Evolutionary conservation across 1,140 invertebrate species (phyloP).

Genomic region (Drosophila parvula): DNA sequence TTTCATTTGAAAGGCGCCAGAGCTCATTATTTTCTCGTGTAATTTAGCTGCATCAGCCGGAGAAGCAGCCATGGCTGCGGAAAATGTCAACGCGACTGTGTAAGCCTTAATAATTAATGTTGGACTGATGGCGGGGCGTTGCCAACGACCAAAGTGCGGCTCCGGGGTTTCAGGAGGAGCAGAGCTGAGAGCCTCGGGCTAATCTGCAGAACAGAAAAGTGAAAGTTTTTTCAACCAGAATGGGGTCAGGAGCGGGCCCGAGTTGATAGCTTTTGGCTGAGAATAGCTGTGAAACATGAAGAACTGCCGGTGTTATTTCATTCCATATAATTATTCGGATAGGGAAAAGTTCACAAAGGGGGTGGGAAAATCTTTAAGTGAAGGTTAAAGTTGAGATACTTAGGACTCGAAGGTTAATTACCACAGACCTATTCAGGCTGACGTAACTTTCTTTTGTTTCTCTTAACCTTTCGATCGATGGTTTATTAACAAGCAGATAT

Average conservation of each 20-base stretch:
- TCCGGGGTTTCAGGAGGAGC: neutral
- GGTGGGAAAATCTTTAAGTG: slow-evolving; percentile 1
- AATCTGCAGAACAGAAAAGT: slow-evolving; percentile 42
- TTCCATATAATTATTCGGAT: slow-evolving; percentile 27
- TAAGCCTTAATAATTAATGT: slow-evolving; percentile 66
- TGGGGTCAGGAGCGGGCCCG: slow-evolving; percentile 29
- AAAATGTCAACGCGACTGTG: slow-evolving; percentile 63
- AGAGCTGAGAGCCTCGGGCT: slow-evolving; percentile 39
- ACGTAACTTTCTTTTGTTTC: neutral
- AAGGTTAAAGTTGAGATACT: slow-evolving; percentile 30
- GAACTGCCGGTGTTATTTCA: slow-evolving; percentile 15
- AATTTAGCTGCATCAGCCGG: slow-evolving; percentile 22
- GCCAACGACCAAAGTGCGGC: slow-evolving; percentile 27
- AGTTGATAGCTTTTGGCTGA: slow-evolving; percentile 15
- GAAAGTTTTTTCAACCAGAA: slow-evolving; percentile 27
- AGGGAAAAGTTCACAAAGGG: slow-evolving; percentile 18
- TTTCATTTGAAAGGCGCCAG: neutral
- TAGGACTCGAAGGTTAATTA: slow-evolving; percentile 5
- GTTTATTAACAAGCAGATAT: neutral
- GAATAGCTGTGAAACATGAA: slow-evolving; percentile 22
- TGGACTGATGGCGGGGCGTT: slow-evolving; percentile 51
- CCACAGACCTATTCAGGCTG: neutral
- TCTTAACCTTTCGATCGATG: slow-evolving; percentile 6
- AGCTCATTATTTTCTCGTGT: slow-evolving; percentile 6
- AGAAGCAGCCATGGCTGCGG: slow-evolving; percentile 29